Percentiles rank a stretch among this genome's conserved stretches.
These are phyloP conservation scores for Anomalospiza imberbis DNA, from an alignment of 2,797 vertebrate genomes.

Conservation along the genomic window DNA sequence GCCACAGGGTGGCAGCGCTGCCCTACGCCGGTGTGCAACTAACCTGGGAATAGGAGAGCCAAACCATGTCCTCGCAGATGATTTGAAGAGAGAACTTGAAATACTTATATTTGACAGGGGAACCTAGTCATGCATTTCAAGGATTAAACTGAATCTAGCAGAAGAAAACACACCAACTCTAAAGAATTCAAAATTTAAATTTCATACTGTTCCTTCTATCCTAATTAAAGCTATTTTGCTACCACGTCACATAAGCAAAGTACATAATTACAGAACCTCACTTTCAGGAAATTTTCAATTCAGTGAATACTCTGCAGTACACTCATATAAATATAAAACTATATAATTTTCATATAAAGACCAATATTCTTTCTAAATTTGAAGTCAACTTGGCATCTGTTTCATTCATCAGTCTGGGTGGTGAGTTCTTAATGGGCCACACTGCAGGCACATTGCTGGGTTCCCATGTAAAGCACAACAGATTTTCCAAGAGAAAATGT, in stretches of 20 bases:
- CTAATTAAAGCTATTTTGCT: background rate
- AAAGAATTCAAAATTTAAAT: background rate
- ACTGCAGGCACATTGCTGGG: background rate
- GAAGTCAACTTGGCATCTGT: background rate
- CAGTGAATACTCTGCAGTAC: background rate
- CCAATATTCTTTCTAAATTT: background rate
- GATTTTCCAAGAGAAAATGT: background rate
- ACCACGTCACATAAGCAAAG: background rate
- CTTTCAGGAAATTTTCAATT: background rate
- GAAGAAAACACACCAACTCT: background rate
- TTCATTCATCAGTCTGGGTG: background rate
- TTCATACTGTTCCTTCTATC: background rate
- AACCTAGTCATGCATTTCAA: background rate
- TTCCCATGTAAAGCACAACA: background rate
- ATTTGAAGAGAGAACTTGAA: background rate
- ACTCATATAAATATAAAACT: background rate
- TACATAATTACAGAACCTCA: background rate
- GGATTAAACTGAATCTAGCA: background rate
- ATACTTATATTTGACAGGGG: background rate
- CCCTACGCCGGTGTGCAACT: background rate
- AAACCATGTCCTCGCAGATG: fast-evolving
- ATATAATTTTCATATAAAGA: background rate
- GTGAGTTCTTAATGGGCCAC: background rate
- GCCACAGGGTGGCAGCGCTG: conserved; percentile 64
- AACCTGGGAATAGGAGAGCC: fast-evolving